Conservation (phyloP, 1,140 invertebrate genomes). For the Camponotus vicinus region DNA sequence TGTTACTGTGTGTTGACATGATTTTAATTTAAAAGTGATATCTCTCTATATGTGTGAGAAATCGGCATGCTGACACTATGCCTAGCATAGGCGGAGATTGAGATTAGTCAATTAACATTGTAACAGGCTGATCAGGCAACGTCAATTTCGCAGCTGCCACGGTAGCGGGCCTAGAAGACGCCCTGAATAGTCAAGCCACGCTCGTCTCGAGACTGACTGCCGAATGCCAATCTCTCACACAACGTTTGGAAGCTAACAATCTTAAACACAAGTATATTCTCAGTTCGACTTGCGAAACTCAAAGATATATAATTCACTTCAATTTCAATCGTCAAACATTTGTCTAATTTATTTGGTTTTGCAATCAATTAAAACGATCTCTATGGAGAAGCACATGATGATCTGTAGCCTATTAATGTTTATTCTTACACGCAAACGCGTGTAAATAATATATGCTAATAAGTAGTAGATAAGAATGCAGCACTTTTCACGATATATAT, state of each 20-base stretch:
- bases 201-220: conserved; percentile 94
- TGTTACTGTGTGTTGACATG: conserved; percentile 46
- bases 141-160: conserved; percentile 90
- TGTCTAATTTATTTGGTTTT: conserved; percentile 15
- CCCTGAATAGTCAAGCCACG: conserved; percentile 94
- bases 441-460: conserved; percentile 68
- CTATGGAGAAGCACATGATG: background rate
- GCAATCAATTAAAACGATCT: background rate
- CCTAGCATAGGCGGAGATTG: conserved; percentile 82
- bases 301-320: conserved; percentile 12
- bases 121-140: conserved; percentile 81
- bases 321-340: conserved; percentile 16
- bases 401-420: background rate
- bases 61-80: conserved; percentile 84
- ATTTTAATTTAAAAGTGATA: conserved; percentile 46
- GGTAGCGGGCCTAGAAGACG: conserved; percentile 93
- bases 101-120: conserved; percentile 75
- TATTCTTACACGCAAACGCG: background rate
- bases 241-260: conserved; percentile 94
- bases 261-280: conserved; percentile 92
- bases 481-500: conserved; percentile 50
- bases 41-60: conserved; percentile 83
- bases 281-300: conserved; percentile 22
- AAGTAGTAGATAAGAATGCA: conserved; percentile 76
- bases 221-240: conserved; percentile 94